Base-by-base conservation (phyloP, 2,888 invertebrate genomes). In the Mythimna loreyi region DNA sequence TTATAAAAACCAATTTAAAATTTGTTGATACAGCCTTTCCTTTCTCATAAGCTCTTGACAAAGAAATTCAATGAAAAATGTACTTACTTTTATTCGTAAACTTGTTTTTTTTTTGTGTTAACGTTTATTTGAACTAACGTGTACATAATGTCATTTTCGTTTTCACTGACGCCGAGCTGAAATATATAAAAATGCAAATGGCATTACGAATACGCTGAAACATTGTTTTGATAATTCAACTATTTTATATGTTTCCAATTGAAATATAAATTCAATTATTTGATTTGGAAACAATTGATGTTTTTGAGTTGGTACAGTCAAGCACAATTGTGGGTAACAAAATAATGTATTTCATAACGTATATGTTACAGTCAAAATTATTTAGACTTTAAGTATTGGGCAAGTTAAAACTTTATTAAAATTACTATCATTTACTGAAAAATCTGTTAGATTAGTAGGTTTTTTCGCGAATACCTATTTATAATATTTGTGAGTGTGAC, bases 1-100 rank as follows among this genome's bases (percentile, higher is more conserved):
- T 68, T 63, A 56, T 61, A 69, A 83, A 78, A 81, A 81, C 61
- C 61, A 78, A 82, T 84, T 76, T 80, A 53, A 62, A 71, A 58
- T 75, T 67, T 77, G 78, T 78, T 81, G 73, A 63, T 72, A 72
- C 59, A 73, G 33, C 59, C 65, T 57, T 66, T 60, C 21, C 45
- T 58, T 53, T 56, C 6, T 79, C 60, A 79, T 70, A 77, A 60
- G 68, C 50, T 81, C 65, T n/a, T n/a, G n/a, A n/a, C n/a, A n/a
- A n/a, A n/a, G n/a, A n/a, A n/a, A n/a, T 28, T 28, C 4, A 28
- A 3, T 28, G 28, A 28, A 28, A 28, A 28, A 40, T 16, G 6
- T 16, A 16, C 16, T n/a, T 5, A 5, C 40, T 40, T 40, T 40
- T 40, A 40, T 40, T 33, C 59, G 28, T 23, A 5, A 43, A 43